Conservation (phyloP, 2,113 vertebrate genomes). For the Platichthys flesus region DNA sequence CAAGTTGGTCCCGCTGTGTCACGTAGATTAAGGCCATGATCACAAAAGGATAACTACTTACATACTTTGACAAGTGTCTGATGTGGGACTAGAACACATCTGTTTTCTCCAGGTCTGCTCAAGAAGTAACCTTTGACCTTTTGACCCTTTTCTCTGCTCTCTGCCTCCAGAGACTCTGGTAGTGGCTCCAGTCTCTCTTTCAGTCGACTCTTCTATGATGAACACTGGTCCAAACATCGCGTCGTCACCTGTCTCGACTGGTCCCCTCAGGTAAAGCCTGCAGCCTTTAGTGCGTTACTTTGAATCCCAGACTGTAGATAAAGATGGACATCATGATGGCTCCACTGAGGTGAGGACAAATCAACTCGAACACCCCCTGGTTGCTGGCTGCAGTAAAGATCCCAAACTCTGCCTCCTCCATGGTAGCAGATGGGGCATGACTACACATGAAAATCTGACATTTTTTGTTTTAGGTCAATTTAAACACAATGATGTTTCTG, state of each 20-base stretch:
- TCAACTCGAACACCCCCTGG: neutral
- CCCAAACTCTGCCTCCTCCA: too few species aligned
- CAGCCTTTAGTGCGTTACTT: neutral
- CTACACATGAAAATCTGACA: too few species aligned
- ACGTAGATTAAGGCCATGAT: neutral
- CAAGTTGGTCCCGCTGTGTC: neutral
- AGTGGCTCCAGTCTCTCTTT: constrained; percentile 94
- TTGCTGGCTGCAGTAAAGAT: neutral
- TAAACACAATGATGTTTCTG: too few species aligned
- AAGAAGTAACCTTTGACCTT: constrained; percentile 26
- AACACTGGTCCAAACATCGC: constrained; percentile 97
- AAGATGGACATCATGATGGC: too few species aligned
- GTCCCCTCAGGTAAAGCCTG: constrained; percentile 90
- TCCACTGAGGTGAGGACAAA: too few species aligned
- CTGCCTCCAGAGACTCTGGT: constrained; percentile 86
- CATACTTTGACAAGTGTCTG: neutral
- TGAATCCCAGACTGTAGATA: too few species aligned
- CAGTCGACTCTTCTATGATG: constrained; percentile 94
- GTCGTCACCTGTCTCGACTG: constrained; percentile 97
- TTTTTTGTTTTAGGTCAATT: too few species aligned
- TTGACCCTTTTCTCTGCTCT: constrained; percentile 32
- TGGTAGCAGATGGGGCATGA: neutral
- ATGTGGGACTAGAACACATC: neutral
- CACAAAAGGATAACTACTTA: neutral
- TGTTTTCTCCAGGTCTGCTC: neutral